Evolutionary conservation across 2,797 vertebrate species (phyloP).

Genomic region (Stomatorhinus walkeri): DNA sequence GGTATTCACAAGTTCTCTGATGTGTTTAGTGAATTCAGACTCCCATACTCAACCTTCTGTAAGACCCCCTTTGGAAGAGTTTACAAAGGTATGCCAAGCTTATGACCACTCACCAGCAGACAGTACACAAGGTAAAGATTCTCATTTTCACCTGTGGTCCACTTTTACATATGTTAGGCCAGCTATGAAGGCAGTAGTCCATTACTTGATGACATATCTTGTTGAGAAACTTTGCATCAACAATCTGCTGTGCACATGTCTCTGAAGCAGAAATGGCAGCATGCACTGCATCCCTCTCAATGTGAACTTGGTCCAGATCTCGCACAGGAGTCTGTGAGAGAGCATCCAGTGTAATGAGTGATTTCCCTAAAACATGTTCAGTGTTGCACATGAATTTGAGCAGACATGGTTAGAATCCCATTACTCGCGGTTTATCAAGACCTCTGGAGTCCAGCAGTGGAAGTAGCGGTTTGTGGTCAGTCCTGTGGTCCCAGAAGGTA

Average conservation of each 20-base stretch:
- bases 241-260: neutral
- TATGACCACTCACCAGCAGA: neutral
- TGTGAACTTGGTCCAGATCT: neutral
- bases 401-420: neutral
- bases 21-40: neutral
- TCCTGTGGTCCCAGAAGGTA: neutral
- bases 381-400: neutral
- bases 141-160: neutral
- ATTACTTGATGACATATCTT: neutral
- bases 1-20: neutral
- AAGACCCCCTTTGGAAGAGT: neutral
- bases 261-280: neutral
- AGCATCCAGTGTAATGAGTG: neutral
- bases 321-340: neutral
- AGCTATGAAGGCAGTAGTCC: neutral
- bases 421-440: neutral
- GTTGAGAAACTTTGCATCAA: neutral
- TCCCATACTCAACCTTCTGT: neutral
- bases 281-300: neutral
- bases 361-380: neutral
- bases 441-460: neutral
- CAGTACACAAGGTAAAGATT: neutral
- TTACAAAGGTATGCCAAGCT: neutral
- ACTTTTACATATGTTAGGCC: neutral
- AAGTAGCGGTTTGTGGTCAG: slow-evolving; percentile 3